A percentile compares a stretch with the other conserved stretches of the same genome.
These are phyloP conservation scores for Sylvia atricapilla DNA, from an alignment of 2,113 vertebrate genomes.

Conservation along the genomic window DNA sequence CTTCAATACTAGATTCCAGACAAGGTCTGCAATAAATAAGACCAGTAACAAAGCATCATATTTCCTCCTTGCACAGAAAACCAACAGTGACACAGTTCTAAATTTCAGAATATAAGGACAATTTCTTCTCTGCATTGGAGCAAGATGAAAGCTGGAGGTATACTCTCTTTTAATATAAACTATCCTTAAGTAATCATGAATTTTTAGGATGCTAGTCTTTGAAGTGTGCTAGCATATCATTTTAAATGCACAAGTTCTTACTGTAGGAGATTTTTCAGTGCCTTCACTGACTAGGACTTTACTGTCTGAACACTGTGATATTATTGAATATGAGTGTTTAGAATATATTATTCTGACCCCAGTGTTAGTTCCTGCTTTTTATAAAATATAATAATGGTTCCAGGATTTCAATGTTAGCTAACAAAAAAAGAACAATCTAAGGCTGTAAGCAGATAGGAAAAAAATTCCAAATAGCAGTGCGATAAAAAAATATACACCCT, in stretches of 20 bases:
- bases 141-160: slow-evolving; percentile 32
- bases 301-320: background rate
- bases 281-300: background rate
- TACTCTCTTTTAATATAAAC: slow-evolving; percentile 33
- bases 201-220: slow-evolving; percentile 42
- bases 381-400: slow-evolving; percentile 51
- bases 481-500: slow-evolving; percentile 79
- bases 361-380: slow-evolving; percentile 8
- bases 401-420: slow-evolving; percentile 62
- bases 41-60: slow-evolving; percentile 75
- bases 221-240: slow-evolving; percentile 38
- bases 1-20: slow-evolving; percentile 78
- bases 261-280: slow-evolving; percentile 14
- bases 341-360: slow-evolving; percentile 51
- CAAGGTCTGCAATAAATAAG: slow-evolving; percentile 81
- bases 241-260: slow-evolving; percentile 36
- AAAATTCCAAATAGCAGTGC: slow-evolving; percentile 70
- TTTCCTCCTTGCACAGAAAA: slow-evolving; percentile 74
- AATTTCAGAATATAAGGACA: slow-evolving; percentile 66
- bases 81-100: slow-evolving; percentile 67
- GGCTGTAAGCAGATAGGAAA: slow-evolving; percentile 69
- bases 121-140: slow-evolving; percentile 33
- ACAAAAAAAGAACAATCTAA: slow-evolving; percentile 68
- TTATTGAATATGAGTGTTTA: slow-evolving; percentile 5
- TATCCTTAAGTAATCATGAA: slow-evolving; percentile 18